Evolutionary conservation across 2,113 vertebrate genomes (phyloP).

Genomic region (Hyperoodon ampullatus): DNA sequence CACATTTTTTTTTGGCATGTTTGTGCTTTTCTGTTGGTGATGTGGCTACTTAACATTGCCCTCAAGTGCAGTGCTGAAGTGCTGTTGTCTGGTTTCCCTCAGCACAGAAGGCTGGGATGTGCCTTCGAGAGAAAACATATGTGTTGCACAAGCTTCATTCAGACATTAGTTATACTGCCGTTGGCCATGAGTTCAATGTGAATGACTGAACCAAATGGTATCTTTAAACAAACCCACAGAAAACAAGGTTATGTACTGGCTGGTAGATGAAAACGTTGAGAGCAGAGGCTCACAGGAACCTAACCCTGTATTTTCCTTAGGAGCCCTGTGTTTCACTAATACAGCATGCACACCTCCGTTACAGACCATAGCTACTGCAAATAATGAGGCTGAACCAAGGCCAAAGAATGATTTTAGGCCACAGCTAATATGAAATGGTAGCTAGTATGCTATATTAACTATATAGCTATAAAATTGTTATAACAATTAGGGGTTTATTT

Average conservation of each 20-base stretch:
- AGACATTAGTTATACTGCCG: background rate
- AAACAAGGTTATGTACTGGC: background rate
- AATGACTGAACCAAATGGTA: background rate
- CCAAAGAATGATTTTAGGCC: background rate
- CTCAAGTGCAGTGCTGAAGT: background rate
- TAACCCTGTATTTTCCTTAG: background rate
- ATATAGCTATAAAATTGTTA: background rate
- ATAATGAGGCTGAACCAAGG: background rate
- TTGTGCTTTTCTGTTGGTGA: background rate
- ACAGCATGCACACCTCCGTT: background rate
- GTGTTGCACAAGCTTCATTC: background rate
- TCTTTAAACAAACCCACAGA: background rate
- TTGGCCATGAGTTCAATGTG: too few relatives aligned
- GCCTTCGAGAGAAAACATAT: background rate
- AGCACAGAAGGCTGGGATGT: background rate
- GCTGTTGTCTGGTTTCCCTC: background rate
- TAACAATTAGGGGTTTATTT: background rate
- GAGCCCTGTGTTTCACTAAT: background rate
- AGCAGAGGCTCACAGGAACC: background rate
- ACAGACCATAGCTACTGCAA: background rate
- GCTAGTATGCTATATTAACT: background rate
- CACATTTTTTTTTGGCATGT: background rate
- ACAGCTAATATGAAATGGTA: background rate
- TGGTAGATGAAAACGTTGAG: background rate
- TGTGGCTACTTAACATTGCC: background rate